Evolutionary conservation across 2,113 vertebrate species (phyloP).

Genomic region (Calidris pugnax): DNA sequence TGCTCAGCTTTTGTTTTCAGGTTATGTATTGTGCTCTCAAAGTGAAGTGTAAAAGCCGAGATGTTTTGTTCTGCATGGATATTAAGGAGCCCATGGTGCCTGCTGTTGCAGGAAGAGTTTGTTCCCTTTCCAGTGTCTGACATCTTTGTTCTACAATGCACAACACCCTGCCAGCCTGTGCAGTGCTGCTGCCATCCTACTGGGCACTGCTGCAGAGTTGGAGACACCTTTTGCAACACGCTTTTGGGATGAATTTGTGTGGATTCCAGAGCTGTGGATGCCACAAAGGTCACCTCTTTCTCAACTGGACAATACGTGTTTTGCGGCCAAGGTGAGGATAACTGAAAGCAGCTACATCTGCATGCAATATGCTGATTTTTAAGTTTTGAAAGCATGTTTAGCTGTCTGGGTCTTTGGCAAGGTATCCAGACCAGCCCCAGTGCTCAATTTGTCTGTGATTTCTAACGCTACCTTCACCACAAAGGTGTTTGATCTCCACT

Average conservation of each 20-base stretch:
- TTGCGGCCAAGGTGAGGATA: neutral
- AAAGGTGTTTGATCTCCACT: neutral
- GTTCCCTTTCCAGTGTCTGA: neutral
- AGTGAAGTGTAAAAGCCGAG: neutral
- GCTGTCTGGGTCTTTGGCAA: neutral
- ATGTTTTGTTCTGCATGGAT: neutral
- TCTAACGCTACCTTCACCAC: neutral
- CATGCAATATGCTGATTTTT: neutral
- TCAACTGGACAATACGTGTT: neutral
- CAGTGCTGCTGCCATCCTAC: neutral
- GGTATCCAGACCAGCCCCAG: neutral
- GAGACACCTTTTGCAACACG: neutral
- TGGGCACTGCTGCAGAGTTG: neutral
- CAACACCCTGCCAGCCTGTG: neutral
- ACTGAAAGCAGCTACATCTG: slow-evolving; percentile 17
- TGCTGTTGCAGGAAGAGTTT: neutral
- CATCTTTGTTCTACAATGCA: neutral
- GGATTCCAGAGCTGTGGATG: neutral
- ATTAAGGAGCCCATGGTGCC: neutral
- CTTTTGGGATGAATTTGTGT: neutral
- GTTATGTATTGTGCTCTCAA: neutral
- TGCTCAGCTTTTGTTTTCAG: neutral
- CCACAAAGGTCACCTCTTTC: neutral
- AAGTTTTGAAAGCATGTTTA: neutral
- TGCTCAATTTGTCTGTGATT: neutral